phyloP scores from a whole-genome alignment of 2,888 invertebrate genomes.

The Syrphus vitripennis region DNA sequence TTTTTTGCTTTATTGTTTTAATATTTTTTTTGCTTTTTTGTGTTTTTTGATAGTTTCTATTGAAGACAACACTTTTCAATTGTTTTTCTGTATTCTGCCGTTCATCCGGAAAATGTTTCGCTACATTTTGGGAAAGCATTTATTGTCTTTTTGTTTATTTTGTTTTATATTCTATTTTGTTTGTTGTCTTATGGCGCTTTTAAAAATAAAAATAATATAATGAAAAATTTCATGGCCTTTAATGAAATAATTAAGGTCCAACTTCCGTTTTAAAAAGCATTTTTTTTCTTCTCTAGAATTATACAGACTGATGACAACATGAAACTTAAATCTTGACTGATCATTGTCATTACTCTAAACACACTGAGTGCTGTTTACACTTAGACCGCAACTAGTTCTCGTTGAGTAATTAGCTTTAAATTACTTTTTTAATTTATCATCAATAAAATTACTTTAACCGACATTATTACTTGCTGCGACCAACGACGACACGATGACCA shows the following conservation, averaged over 20 bases:
- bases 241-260: too few relatives aligned
- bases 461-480: not conserved
- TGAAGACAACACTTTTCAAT: too few relatives aligned
- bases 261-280: not conserved
- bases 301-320: not conserved
- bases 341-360: conserved; percentile 23
- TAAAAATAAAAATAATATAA: too few relatives aligned
- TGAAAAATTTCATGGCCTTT: not conserved
- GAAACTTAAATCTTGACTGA: conserved; percentile 29
- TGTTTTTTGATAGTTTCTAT: too few relatives aligned
- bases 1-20: too few relatives aligned
- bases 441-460: not conserved
- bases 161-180: too few relatives aligned
- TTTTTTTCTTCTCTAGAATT: not conserved
- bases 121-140: too few relatives aligned
- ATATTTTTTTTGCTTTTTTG: too few relatives aligned
- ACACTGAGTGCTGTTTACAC: conserved; percentile 21
- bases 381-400: conserved; percentile 47
- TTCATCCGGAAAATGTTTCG: too few relatives aligned
- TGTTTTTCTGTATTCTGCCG: too few relatives aligned
- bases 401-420: conserved; percentile 44
- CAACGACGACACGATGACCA: not conserved
- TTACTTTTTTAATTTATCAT: conserved; percentile 55
- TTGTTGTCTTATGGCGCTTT: too few relatives aligned
- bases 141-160: too few relatives aligned